Percentiles rank a stretch among this genome's conserved stretches.
These are phyloP conservation scores for Galemys pyrenaicus DNA, from an alignment of 2,113 vertebrate genomes.

Conservation along the genomic window DNA sequence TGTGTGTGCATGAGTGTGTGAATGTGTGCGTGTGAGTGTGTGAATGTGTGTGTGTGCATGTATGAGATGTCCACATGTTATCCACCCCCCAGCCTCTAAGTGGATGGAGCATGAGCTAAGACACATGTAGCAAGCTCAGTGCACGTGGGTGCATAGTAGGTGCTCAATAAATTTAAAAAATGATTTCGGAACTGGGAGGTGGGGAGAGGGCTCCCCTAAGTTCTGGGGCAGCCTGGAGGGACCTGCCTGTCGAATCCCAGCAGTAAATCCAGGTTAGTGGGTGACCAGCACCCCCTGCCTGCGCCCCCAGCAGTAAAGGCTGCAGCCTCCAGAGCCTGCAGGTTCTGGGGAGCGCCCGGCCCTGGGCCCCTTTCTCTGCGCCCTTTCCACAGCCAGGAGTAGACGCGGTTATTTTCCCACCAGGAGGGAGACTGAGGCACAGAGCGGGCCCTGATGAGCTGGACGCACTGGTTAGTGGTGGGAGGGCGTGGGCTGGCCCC, in stretches of 20 bases:
- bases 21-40: no score
- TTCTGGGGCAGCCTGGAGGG: background rate
- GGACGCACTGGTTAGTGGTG: background rate
- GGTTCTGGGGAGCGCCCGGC: background rate
- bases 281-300: no score
- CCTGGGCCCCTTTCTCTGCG: background rate
- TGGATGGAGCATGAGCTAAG: background rate
- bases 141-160: background rate
- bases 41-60: no score
- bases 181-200: background rate
- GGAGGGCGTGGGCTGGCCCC: background rate
- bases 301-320: background rate
- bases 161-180: background rate
- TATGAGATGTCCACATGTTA: background rate
- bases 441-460: background rate
- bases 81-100: background rate
- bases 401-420: background rate
- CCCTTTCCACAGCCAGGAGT: background rate
- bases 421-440: conserved; percentile 34
- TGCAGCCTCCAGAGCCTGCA: background rate
- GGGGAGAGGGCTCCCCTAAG: background rate
- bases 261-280: no score
- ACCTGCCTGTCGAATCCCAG: background rate
- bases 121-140: fast-evolving
- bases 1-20: no score